These are phyloP conservation scores for Patagioenas fasciata DNA, from an alignment of 2,113 vertebrate species.

Conservation along the genomic window DNA sequence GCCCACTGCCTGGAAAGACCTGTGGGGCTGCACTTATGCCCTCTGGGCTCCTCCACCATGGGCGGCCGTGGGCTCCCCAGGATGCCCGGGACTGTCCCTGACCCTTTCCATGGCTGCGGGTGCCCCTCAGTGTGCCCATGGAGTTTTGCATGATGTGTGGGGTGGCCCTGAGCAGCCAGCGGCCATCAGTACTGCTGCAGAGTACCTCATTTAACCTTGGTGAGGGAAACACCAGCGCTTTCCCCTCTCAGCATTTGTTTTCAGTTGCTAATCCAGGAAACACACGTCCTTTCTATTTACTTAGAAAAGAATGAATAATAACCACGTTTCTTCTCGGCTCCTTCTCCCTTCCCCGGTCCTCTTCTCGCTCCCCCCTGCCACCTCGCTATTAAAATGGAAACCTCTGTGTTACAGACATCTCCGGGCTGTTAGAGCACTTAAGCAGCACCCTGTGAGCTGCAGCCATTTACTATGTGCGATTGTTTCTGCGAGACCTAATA, in stretches of 20 bases:
- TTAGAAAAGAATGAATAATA: slow-evolving; percentile 55
- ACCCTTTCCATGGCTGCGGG: accelerated
- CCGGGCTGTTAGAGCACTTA: slow-evolving; percentile 36
- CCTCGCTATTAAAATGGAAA: slow-evolving; percentile 25
- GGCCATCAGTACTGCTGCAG: neutral
- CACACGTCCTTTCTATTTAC: slow-evolving; percentile 58
- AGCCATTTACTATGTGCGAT: slow-evolving; percentile 55
- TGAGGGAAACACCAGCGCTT: slow-evolving; percentile 17
- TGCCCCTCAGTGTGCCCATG: accelerated
- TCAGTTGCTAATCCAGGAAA: slow-evolving; percentile 58
- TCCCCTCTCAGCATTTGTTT: slow-evolving; percentile 52
- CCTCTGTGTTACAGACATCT: slow-evolving; percentile 20
- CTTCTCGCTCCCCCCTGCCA: neutral
- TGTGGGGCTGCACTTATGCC: neutral
- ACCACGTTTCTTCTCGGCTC: neutral
- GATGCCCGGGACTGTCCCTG: accelerated
- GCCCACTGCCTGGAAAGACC: accelerated
- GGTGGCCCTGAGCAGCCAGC: accelerated
- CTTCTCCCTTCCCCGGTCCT: neutral
- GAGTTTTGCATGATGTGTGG: accelerated
- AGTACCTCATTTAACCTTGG: slow-evolving; percentile 63
- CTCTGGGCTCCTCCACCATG: accelerated
- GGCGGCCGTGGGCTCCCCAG: accelerated
- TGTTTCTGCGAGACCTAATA: slow-evolving; percentile 73
- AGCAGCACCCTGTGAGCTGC: slow-evolving; percentile 19